Percentiles rank a stretch among this genome's conserved stretches.
phyloP scores from a whole-genome alignment of 2,113 vertebrate species.

The Sebastes fasciatus region DNA sequence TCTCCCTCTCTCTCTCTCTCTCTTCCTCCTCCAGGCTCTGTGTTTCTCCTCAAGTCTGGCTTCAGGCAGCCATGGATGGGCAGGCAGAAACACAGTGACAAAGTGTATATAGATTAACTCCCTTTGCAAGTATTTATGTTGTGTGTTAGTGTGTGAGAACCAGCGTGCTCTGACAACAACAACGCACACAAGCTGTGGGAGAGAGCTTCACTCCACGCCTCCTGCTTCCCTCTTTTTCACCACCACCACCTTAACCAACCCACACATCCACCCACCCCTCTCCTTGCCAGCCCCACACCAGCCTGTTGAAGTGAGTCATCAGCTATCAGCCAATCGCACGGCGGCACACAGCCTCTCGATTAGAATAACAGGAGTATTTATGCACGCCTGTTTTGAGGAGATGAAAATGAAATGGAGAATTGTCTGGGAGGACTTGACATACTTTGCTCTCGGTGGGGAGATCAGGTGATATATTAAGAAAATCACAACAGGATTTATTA shows the following conservation, averaged over 20 bases:
- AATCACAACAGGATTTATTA: background rate
- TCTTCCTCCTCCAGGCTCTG: constrained; percentile 47
- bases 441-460: constrained; percentile 33
- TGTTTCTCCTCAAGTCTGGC: constrained; percentile 68
- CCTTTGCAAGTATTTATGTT: constrained; percentile 57
- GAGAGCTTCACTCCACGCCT: constrained; percentile 82
- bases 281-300: constrained; percentile 73
- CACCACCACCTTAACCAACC: constrained; percentile 57
- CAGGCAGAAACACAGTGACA: constrained; percentile 23
- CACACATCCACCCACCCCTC: constrained; percentile 44
- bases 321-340: constrained; percentile 86
- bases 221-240: constrained; percentile 65
- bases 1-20: constrained; percentile 13
- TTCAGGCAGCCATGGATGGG: constrained; percentile 49
- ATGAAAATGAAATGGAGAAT: constrained; percentile 58
- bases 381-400: constrained; percentile 75
- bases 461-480: background rate
- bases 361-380: constrained; percentile 85
- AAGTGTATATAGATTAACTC: constrained; percentile 50
- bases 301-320: constrained; percentile 89
- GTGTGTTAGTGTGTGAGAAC: constrained; percentile 43
- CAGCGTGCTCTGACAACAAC: constrained; percentile 52
- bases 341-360: constrained; percentile 84
- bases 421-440: constrained; percentile 46
- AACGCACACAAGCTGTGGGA: constrained; percentile 69